Conservation (phyloP, 2,888 invertebrate species). For the Minunthozetes semirufus region DNA sequence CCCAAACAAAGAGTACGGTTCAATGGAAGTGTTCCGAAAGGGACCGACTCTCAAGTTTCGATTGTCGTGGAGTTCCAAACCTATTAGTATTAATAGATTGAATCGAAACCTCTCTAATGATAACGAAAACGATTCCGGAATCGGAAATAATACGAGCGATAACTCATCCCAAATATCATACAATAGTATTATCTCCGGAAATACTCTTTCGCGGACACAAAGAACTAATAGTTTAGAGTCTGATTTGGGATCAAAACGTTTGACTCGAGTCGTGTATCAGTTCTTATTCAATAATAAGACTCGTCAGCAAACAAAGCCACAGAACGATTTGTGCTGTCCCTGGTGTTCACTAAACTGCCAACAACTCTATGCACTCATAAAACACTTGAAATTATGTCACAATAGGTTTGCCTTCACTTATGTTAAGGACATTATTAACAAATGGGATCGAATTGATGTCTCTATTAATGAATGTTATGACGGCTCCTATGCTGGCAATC, state of each 20-base stretch:
- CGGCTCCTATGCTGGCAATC: conserved; percentile 88
- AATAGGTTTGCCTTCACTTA: conserved; percentile 88
- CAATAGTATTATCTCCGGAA: background rate
- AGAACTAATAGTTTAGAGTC: background rate
- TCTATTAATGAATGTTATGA: conserved; percentile 91
- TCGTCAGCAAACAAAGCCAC: conserved; percentile 87
- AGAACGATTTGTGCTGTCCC: conserved; percentile 84
- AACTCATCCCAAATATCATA: background rate
- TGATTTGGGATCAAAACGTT: background rate
- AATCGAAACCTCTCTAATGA: background rate
- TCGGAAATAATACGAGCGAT: conserved; percentile 2
- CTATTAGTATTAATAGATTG: background rate
- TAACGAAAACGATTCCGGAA: conserved; percentile 16
- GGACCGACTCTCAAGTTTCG: conserved; percentile 76
- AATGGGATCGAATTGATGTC: conserved; percentile 79
- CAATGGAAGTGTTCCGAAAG: conserved; percentile 56
- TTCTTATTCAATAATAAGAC: conserved; percentile 92
- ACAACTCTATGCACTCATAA: conserved; percentile 72
- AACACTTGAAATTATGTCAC: conserved; percentile 88
- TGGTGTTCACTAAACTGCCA: conserved; percentile 91
- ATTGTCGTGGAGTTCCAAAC: conserved; percentile 59
- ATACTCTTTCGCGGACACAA: conserved; percentile 9
- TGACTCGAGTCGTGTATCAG: conserved; percentile 61
- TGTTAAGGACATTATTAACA: conserved; percentile 54
- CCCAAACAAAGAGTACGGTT: background rate